Conservation (phyloP, 2,888 invertebrate species). For the Strigamia crassipes region DNA sequence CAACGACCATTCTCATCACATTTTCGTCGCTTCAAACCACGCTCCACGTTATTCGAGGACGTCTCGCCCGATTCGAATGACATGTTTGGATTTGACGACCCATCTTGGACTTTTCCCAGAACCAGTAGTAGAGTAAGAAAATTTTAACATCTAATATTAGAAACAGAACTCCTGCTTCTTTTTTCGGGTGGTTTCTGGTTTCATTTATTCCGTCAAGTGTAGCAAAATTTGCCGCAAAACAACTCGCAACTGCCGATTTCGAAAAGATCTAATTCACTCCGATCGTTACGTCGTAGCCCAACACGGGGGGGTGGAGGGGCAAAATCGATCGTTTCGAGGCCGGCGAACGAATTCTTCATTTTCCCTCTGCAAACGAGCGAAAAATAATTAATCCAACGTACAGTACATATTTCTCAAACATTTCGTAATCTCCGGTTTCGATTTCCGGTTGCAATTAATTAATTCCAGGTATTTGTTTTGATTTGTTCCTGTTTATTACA, state of each 20-base stretch:
- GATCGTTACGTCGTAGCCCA: not conserved
- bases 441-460: not conserved
- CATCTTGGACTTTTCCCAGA: conserved; percentile 42
- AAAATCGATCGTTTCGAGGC: not conserved
- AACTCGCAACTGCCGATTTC: too few species aligned
- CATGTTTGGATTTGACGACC: conserved; percentile 20
- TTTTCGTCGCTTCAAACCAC: conserved; percentile 23
- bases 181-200: conserved; percentile 29
- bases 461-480: not conserved
- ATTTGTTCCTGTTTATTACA: conserved; percentile 18
- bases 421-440: not conserved
- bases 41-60: conserved; percentile 6
- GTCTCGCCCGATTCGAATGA: conserved; percentile 25
- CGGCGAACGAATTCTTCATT: too few species aligned
- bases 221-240: not conserved
- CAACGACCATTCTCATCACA: conserved; percentile 7
- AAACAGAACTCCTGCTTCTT: conserved; percentile 11
- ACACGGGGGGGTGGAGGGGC: too few species aligned
- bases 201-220: not conserved
- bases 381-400: too few species aligned
- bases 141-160: conserved; percentile 15
- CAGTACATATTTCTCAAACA: too few species aligned
- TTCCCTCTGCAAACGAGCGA: too few species aligned
- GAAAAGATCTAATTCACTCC: not conserved
- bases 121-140: conserved; percentile 19